phyloP scores from a whole-genome alignment of 2,113 vertebrate species.

The Pyrgilauda ruficollis region DNA sequence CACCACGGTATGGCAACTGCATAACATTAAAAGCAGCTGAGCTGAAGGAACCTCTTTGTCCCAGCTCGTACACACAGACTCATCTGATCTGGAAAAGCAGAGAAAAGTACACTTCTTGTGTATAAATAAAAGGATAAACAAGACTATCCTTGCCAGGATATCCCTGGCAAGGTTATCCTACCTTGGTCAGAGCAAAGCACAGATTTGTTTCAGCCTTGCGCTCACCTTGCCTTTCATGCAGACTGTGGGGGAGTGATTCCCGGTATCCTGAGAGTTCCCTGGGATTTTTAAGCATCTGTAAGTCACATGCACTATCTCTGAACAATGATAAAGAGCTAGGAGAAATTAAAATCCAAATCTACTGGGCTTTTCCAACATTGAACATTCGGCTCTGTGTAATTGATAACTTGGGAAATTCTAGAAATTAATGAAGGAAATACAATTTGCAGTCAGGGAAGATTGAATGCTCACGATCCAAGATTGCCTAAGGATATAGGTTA shows the following conservation, averaged over 20 bases:
- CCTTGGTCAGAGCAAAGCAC: background rate
- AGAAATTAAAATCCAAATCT: slow-evolving; percentile 53
- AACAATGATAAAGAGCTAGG: slow-evolving; percentile 4
- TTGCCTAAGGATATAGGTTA: slow-evolving; percentile 22
- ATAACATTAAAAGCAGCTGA: background rate
- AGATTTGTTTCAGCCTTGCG: background rate
- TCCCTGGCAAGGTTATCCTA: no score
- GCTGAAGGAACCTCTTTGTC: background rate
- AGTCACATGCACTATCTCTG: background rate
- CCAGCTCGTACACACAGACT: background rate
- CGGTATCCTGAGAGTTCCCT: background rate
- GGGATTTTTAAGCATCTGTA: background rate
- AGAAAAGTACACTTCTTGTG: background rate
- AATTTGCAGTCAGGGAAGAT: slow-evolving; percentile 24
- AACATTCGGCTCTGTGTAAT: slow-evolving; percentile 8
- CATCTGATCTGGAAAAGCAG: background rate
- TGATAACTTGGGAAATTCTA: slow-evolving; percentile 25
- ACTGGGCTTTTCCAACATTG: slow-evolving; percentile 2
- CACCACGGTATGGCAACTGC: background rate
- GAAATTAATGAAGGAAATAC: slow-evolving; percentile 46
- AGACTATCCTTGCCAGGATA: no score
- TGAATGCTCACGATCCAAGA: background rate
- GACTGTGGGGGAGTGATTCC: background rate
- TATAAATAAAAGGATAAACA: no score
- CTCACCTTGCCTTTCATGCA: background rate